Evolutionary conservation across 2,113 vertebrate genomes (phyloP).

Genomic region (Neofelis nebulosa): DNA sequence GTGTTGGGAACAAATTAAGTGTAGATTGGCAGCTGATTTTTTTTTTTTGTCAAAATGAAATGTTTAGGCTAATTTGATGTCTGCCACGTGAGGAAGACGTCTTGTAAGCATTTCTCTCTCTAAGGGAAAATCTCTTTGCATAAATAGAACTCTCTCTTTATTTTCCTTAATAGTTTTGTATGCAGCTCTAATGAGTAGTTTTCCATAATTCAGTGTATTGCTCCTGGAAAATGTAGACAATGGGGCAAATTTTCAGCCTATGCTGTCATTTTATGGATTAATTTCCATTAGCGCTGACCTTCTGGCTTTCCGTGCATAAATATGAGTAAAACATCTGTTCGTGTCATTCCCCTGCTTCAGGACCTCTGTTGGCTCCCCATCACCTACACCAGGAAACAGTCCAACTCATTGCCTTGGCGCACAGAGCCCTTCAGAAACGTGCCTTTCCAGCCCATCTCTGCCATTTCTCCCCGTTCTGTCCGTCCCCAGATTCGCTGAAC

Average conservation of each 20-base stretch:
- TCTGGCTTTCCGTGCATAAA: slow-evolving; percentile 59
- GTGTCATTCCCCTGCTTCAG: slow-evolving; percentile 47
- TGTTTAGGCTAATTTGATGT: slow-evolving; percentile 28
- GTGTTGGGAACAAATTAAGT: slow-evolving; percentile 5
- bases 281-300: slow-evolving; percentile 70
- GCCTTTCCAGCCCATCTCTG: neutral
- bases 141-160: neutral
- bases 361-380: neutral
- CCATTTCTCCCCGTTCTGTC: neutral
- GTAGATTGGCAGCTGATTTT: slow-evolving; percentile 33
- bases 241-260: slow-evolving; percentile 62
- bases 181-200: slow-evolving; percentile 50
- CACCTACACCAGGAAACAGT: slow-evolving; percentile 1
- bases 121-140: slow-evolving; percentile 25
- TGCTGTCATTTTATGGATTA: slow-evolving; percentile 77
- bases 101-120: neutral
- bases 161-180: slow-evolving; percentile 43
- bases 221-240: slow-evolving; percentile 70
- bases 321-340: slow-evolving; percentile 75
- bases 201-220: slow-evolving; percentile 56
- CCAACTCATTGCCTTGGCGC: slow-evolving; percentile 1
- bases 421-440: neutral
- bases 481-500: neutral
- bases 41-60: slow-evolving; percentile 53
- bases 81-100: neutral